Base-by-base conservation (phyloP, 2,888 invertebrate species). In the Scaptomyza polygonia region DNA sequence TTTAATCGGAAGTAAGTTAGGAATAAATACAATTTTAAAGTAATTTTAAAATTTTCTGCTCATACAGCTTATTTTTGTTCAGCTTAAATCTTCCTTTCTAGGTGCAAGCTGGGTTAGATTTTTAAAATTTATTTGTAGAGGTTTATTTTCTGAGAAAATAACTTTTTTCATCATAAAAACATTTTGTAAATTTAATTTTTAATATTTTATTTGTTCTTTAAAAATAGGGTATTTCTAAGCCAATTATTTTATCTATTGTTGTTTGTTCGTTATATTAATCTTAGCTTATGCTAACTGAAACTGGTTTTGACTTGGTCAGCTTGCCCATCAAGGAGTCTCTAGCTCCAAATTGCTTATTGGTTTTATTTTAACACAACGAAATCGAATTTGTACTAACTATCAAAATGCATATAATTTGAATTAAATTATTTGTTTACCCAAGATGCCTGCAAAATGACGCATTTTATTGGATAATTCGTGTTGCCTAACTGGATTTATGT, bases 241-340 rank as follows among this genome's bases (percentile, higher is more conserved):
- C 39, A 8, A 42, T 3, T 9, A 8, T 2, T 8, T 8, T 9
- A 49, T 36, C 14, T 3, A 2, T 36, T 4, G 14, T 42, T 42
- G 44, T 34, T 69, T 77, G 58, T 54, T 68, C 48, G 59, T 53
- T 56, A 43, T 58, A 52, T 62, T 51, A 45, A 47, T 64, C 52
- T 59, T 61, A 58, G 68, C 65, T 69, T 72, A 81, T 77, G 77
- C 68, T 69, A 40, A 61, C 29, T 61, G 27, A 70, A 85, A 85
- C 85, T 85, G 85, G 85, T 85, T 85, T 86, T 42, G 47, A 71
- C 63, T 80, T 77, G 76, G 73, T 61, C 80, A 86, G 72, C 61
- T 72, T 68, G 72, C 76, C 82, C 86, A 82, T 82, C 84, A 86
- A 84, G 84, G 84, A 84, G 79, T 82, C 74, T 49, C 43, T 68